Percentiles rank a stretch among this genome's conserved stretches.
Evolutionary conservation across 35 echinoderm and acorn worm species (phyloP).

Genomic region (Lytechinus pictus): DNA sequence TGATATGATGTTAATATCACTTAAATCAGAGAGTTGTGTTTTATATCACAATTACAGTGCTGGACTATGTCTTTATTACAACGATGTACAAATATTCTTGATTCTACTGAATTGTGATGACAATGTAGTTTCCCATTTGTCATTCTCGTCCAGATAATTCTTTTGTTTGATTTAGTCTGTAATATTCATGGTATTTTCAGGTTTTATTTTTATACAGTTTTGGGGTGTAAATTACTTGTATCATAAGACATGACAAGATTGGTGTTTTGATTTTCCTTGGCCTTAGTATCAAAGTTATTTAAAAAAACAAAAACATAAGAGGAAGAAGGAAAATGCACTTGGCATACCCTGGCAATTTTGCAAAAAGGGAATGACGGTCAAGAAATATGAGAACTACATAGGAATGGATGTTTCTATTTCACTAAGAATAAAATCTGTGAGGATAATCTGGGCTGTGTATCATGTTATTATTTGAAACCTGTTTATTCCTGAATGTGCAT

Average conservation of each 20-base stretch:
- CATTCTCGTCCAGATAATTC: not conserved
- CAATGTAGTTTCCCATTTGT: not conserved
- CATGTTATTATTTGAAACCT: too few species aligned
- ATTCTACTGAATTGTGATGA: not conserved
- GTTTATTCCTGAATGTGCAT: not conserved
- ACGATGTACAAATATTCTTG: not conserved
- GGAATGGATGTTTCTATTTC: not conserved
- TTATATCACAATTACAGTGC: not conserved
- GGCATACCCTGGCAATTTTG: too few species aligned
- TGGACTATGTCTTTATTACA: not conserved
- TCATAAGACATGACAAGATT: not conserved
- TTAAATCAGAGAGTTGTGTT: too few species aligned
- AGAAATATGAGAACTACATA: not conserved
- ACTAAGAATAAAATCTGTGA: too few species aligned
- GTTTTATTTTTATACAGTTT: not conserved
- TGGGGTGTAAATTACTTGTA: not conserved
- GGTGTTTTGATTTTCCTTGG: not conserved
- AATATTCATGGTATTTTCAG: not conserved
- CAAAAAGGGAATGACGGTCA: not conserved
- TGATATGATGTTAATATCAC: too few species aligned
- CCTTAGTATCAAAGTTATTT: not conserved
- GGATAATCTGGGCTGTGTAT: too few species aligned
- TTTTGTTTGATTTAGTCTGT: not conserved
- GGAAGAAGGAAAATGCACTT: too few species aligned
- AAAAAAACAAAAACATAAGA: too few species aligned